Base-by-base conservation (phyloP, 2,888 invertebrate genomes). In the Morinoia aosen region DNA sequence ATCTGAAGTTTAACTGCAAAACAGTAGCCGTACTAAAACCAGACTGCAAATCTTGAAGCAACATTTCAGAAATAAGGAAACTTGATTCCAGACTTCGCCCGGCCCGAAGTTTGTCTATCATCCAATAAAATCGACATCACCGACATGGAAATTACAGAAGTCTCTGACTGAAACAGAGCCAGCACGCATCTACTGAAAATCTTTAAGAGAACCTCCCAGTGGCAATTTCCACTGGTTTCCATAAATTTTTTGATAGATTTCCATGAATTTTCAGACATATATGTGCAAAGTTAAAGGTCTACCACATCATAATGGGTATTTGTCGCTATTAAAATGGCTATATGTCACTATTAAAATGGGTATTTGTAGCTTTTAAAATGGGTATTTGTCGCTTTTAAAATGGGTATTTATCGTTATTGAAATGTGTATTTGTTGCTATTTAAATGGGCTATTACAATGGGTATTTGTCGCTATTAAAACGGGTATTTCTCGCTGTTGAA, bases 61-160 rank as follows among this genome's bases (percentile, higher is more conserved):
- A 76, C 76, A 33, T 76, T 16, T 76, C 33, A 76, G 76, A 76
- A 76, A 76, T 76, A 76, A 76, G 76, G 33, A 76, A 76, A 76
- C 76, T 76, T 76, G 76, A 33, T 33, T 25, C 76, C 76, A 16
- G 76, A 76, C 76, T 76, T 8, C 76, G 12, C 76, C 76, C 25
- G 76, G 76, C 33, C 33, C 10, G 8, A 76, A 76, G 76, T 76
- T 76, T 76, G 76, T 76, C 76, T 76, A 76, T 76, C 25, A 76
- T 76, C 25, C 76, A 76, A 76, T 76, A 76, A 76, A 76, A 76
- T 76, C 76, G 76, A 76, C 76, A 76, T 76, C 76, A 76, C 76
- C 76, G 76, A 76, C 76, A 76, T 76, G 76, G 76, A 76, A 76
- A 76, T 76, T 76, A 76, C 76, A 76, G 8, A 76, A 76, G 76